phyloP scores from a whole-genome alignment of 2,888 invertebrate genomes.

The Stomorhina lunata region DNA sequence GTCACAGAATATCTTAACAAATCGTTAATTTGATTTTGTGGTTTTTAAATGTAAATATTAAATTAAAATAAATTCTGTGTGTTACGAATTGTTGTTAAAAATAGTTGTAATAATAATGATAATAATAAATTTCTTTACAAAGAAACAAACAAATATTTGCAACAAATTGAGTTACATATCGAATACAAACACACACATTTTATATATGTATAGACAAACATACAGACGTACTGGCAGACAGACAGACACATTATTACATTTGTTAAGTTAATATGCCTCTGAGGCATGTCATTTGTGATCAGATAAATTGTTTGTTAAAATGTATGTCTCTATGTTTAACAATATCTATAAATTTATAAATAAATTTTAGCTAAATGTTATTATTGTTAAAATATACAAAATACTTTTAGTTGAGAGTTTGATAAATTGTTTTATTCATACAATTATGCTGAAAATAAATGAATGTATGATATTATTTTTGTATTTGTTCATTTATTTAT shows the following conservation, averaged over 20 bases:
- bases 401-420: conserved; percentile 47
- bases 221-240: not conserved
- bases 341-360: conserved; percentile 8
- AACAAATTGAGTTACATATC: conserved; percentile 38
- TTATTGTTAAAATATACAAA: conserved; percentile 55
- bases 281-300: conserved; percentile 64
- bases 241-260: not conserved
- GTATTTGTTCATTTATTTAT: conserved; percentile 13
- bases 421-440: conserved; percentile 55
- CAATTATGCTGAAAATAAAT: conserved; percentile 61
- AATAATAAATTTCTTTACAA: conserved; percentile 51
- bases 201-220: not conserved
- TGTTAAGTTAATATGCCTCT: conserved; percentile 38
- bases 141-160: not conserved
- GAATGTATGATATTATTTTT: conserved; percentile 31
- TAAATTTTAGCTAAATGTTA: conserved; percentile 41
- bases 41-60: conserved; percentile 47
- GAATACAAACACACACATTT: not conserved
- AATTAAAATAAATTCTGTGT: conserved; percentile 20
- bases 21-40: conserved; percentile 63
- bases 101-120: conserved; percentile 57
- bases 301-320: conserved; percentile 61
- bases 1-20: conserved; percentile 16
- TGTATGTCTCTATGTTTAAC: not conserved
- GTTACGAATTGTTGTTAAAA: conserved; percentile 56